These are phyloP conservation scores for Chelonus formosanus DNA, from an alignment of 2,888 invertebrate genomes.

Conservation along the genomic window DNA sequence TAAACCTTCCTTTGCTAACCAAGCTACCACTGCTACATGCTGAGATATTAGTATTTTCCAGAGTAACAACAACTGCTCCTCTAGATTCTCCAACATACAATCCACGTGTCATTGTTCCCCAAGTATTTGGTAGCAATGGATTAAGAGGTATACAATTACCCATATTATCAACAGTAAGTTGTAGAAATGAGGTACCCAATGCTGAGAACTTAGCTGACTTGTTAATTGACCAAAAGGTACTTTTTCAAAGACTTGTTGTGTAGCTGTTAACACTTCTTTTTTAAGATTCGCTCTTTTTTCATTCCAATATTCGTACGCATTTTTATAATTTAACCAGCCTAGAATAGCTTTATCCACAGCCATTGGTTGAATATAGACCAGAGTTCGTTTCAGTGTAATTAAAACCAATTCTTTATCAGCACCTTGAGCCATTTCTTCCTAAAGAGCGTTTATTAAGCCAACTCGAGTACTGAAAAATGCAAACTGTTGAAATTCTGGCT, in stretches of 20 bases:
- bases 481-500: constrained; percentile 96
- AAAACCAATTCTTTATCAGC: constrained; percentile 88
- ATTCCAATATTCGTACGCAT: constrained; percentile 99
- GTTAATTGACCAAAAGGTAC: constrained; percentile 83
- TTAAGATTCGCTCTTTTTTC: constrained; percentile 92
- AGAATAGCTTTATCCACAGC: constrained; percentile 98
- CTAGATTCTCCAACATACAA: constrained; percentile 81
- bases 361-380: constrained; percentile 95
- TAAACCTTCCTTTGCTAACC: constrained; percentile 90
- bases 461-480: constrained; percentile 98
- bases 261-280: constrained; percentile 83
- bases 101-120: constrained; percentile 70
- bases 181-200: constrained; percentile 90
- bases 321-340: constrained; percentile 99
- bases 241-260: constrained; percentile 79
- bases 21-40: constrained; percentile 96
- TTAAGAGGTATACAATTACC: constrained; percentile 94
- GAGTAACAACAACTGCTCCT: constrained; percentile 93
- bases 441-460: constrained; percentile 81
- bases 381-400: constrained; percentile 89
- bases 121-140: constrained; percentile 76
- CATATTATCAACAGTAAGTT: constrained; percentile 95
- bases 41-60: constrained; percentile 95
- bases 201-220: constrained; percentile 79
- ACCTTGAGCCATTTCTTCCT: constrained; percentile 88